These are phyloP conservation scores for Melanotaenia nigrans DNA, from an alignment of 2,797 vertebrate genomes.

Conservation along the genomic window DNA sequence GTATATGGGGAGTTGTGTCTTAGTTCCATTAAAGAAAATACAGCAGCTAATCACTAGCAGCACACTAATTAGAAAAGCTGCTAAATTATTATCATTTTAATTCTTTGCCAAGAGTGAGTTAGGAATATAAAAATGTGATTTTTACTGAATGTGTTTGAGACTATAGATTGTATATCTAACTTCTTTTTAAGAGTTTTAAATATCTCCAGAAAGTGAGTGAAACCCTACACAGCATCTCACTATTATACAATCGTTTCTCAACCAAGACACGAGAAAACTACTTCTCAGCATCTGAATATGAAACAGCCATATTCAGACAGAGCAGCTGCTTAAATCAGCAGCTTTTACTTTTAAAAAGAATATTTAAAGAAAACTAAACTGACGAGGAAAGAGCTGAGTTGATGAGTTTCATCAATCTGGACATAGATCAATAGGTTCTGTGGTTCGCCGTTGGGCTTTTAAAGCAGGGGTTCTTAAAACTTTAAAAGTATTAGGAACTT, in stretches of 20 bases:
- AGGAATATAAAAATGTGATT: neutral
- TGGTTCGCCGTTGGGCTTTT: neutral
- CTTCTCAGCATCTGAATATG: slow-evolving; percentile 22
- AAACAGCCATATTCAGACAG: slow-evolving; percentile 25
- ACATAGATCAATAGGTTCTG: slow-evolving; percentile 40
- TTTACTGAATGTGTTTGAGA: slow-evolving; percentile 1
- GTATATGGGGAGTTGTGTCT: slow-evolving; percentile 1
- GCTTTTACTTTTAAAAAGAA: slow-evolving; percentile 34
- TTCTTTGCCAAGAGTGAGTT: slow-evolving; percentile 7
- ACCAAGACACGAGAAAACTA: slow-evolving; percentile 17
- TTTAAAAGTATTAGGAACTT: slow-evolving; percentile 17
- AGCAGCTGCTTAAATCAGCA: slow-evolving; percentile 53
- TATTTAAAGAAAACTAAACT: slow-evolving; percentile 19
- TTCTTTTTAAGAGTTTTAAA: neutral
- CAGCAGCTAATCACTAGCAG: slow-evolving; percentile 22
- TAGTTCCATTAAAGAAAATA: slow-evolving; percentile 25
- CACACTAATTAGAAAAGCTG: slow-evolving; percentile 7
- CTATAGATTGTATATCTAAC: neutral
- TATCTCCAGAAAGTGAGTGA: no score
- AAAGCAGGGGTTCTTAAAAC: slow-evolving; percentile 11
- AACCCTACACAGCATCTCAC: neutral
- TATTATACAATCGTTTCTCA: neutral
- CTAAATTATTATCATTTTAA: slow-evolving; percentile 33
- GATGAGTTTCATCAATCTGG: slow-evolving; percentile 43
- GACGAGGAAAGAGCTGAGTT: slow-evolving; percentile 42